A percentile compares a stretch with the other conserved stretches of the same genome.
These are phyloP conservation scores for Pempheris klunzingeri DNA, from an alignment of 2,797 vertebrate genomes.

Conservation along the genomic window DNA sequence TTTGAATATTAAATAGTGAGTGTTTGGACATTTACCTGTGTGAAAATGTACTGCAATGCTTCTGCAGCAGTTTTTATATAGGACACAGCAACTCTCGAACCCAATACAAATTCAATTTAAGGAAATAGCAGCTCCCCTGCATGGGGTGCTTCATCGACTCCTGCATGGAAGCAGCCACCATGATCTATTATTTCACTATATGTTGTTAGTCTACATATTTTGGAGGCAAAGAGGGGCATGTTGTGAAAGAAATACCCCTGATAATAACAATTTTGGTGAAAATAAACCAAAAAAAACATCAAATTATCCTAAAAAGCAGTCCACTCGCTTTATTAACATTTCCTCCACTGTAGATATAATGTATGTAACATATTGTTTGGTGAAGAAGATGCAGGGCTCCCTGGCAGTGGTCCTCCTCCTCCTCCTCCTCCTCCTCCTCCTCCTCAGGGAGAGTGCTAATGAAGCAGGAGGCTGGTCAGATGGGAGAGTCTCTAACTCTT, in stretches of 20 bases:
- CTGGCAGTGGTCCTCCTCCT: conserved; percentile 46
- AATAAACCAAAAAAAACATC: conserved; percentile 7
- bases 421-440: conserved; percentile 44
- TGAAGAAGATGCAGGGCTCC: conserved; percentile 60
- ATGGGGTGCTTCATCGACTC: conserved; percentile 12
- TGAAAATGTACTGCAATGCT: conserved; percentile 12
- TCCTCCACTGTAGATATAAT: conserved; percentile 39
- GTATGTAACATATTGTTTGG: conserved; percentile 59
- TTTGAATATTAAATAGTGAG: conserved; percentile 10
- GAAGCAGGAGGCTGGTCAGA: conserved; percentile 74
- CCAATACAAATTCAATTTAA: conserved; percentile 52
- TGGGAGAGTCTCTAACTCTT: conserved; percentile 62
- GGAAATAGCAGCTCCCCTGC: conserved; percentile 19
- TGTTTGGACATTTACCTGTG: conserved; percentile 16
- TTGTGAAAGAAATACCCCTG: conserved; percentile 1
- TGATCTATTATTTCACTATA: conserved; percentile 34
- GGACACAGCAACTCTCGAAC: conserved; percentile 17
- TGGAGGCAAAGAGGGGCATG: background rate
- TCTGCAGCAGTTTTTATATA: conserved; percentile 14
- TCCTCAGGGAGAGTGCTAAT: conserved; percentile 73
- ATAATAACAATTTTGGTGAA: conserved; percentile 17
- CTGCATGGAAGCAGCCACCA: conserved; percentile 17
- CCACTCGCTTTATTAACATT: conserved; percentile 23
- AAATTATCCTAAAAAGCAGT: conserved; percentile 15
- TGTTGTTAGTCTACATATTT: conserved; percentile 9